phyloP scores from a whole-genome alignment of 2,797 vertebrate species.

The Oreortyx pictus region DNA sequence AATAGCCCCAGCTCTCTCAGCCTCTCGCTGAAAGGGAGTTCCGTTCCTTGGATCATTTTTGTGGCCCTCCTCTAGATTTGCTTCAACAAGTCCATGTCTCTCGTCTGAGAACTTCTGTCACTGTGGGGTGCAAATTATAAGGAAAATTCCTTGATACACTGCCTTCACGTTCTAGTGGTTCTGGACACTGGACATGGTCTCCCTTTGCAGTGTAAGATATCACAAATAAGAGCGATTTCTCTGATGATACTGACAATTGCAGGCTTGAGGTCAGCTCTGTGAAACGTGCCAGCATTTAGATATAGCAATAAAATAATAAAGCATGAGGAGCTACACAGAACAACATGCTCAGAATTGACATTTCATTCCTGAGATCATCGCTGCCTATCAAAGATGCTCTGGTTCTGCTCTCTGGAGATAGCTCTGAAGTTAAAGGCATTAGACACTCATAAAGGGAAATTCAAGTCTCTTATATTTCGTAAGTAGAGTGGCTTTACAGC shows the following conservation, averaged over 20 bases:
- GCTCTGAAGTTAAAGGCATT: constrained; percentile 9
- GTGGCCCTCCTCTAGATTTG: no score
- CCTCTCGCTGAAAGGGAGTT: no score
- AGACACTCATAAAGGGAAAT: neutral
- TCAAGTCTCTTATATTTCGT: neutral
- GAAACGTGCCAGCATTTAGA: neutral
- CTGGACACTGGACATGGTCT: neutral
- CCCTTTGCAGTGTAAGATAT: neutral
- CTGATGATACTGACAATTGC: neutral
- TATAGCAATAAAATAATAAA: neutral
- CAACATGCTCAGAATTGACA: neutral
- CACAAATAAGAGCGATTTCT: neutral
- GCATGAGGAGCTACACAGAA: neutral
- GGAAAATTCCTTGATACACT: neutral
- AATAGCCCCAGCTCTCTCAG: no score
- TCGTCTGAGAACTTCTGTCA: neutral
- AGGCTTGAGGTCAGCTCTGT: neutral
- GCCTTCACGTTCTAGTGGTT: neutral
- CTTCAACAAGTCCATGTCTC: no score
- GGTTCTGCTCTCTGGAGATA: neutral
- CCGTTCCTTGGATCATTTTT: no score
- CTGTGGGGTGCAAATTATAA: neutral
- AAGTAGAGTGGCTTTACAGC: neutral
- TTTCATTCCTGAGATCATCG: constrained; percentile 1
- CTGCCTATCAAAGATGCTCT: neutral